Percentiles rank a stretch among this genome's conserved stretches.
These are phyloP conservation scores for Athene noctua DNA, from an alignment of 2,113 vertebrate genomes.

Conservation along the genomic window DNA sequence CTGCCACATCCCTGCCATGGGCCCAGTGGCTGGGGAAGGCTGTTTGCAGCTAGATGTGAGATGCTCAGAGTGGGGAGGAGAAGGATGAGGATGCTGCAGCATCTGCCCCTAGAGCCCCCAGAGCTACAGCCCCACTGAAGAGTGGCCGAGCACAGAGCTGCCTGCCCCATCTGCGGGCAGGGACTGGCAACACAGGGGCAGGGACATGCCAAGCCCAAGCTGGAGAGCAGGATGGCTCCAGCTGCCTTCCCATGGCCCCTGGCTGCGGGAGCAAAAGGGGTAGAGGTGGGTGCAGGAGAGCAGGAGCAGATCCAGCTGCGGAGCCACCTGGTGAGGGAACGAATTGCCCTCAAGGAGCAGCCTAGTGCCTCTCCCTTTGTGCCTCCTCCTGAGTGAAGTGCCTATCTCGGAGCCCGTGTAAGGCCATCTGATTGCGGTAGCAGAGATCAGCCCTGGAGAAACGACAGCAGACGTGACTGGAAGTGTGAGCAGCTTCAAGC, in stretches of 20 bases:
- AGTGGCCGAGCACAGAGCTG: background rate
- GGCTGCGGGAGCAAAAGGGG: background rate
- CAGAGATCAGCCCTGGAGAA: background rate
- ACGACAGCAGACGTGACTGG: background rate
- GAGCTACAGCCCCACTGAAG: background rate
- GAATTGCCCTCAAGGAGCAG: background rate
- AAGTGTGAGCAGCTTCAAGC: background rate
- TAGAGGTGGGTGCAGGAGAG: background rate
- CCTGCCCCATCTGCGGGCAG: background rate
- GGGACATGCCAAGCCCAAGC: background rate
- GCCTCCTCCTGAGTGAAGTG: background rate
- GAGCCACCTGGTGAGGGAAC: fast-evolving
- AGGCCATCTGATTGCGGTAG: background rate
- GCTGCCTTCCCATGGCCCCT: fast-evolving
- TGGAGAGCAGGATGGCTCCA: background rate
- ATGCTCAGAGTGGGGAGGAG: background rate
- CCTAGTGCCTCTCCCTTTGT: background rate
- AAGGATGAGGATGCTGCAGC: background rate
- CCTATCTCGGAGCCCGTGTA: background rate
- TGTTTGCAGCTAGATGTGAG: background rate
- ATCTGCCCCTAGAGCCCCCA: background rate
- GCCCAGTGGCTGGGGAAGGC: background rate
- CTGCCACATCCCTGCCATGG: background rate
- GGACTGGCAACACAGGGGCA: background rate
- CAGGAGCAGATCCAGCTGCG: fast-evolving